A percentile compares a stretch with the other conserved stretches of the same genome.
Evolutionary conservation across 2,113 vertebrate genomes (phyloP).

Genomic region (Melospiza georgiana): DNA sequence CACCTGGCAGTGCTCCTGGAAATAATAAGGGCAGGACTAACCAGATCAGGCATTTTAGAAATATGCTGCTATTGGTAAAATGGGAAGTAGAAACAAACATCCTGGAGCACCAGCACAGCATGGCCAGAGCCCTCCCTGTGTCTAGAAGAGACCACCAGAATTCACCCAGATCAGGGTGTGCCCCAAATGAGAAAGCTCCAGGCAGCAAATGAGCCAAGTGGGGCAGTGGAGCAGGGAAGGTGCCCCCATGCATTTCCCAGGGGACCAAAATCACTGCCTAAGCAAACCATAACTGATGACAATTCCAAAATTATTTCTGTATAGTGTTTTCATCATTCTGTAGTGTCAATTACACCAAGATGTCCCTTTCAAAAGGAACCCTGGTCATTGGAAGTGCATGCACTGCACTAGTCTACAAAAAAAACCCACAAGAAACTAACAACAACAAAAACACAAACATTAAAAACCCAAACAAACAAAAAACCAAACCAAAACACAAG

Average conservation of each 20-base stretch:
- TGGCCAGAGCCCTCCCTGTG: fast-evolving
- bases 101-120: fast-evolving
- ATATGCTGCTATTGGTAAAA: neutral
- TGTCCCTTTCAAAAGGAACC: neutral
- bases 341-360: neutral
- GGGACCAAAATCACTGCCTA: neutral
- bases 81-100: neutral
- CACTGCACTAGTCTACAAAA: neutral
- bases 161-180: neutral
- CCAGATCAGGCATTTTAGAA: neutral
- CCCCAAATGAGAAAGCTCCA: neutral
- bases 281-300: neutral
- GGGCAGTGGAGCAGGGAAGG: neutral
- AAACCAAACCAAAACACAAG: neutral
- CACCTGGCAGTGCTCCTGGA: neutral
- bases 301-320: neutral
- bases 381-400: fast-evolving
- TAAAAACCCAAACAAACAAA: neutral
- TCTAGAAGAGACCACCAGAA: fast-evolving
- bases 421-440: too few relatives aligned
- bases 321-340: neutral
- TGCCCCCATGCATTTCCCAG: neutral
- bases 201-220: neutral
- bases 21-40: neutral
- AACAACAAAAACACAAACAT: neutral